Evolutionary conservation across 2,797 vertebrate species (phyloP).

Genomic region (Erpetoichthys calabaricus): DNA sequence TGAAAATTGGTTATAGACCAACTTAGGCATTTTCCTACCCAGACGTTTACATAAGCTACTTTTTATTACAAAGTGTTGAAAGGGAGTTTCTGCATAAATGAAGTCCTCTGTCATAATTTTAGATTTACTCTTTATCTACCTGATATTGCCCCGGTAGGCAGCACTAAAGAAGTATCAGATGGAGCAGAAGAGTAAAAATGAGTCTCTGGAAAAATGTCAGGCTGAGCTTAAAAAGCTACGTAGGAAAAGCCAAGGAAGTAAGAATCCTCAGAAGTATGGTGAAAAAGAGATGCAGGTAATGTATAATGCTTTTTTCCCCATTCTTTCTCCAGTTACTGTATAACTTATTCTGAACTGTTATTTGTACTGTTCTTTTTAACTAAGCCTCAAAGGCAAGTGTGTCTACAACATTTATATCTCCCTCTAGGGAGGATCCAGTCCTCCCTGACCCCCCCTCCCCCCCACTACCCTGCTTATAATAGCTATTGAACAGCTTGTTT

Average conservation of each 20-base stretch:
- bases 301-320: not conserved
- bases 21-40: too few species aligned
- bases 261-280: constrained; percentile 90
- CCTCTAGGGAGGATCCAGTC: not conserved
- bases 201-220: constrained; percentile 89
- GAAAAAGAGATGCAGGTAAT: constrained; percentile 94
- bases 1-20: too few species aligned
- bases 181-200: constrained; percentile 83
- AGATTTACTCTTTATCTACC: too few species aligned
- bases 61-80: too few species aligned
- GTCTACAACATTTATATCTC: rapidly evolving
- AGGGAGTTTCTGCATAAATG: too few species aligned
- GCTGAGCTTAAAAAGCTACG: constrained; percentile 89
- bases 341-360: not conserved
- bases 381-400: not conserved
- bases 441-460: too few species aligned
- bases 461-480: not conserved
- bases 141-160: constrained; percentile 62
- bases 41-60: too few species aligned
- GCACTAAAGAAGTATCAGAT: constrained; percentile 94
- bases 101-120: too few species aligned
- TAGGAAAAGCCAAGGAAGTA: constrained; percentile 95
- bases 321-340: not conserved
- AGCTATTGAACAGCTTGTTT: not conserved
- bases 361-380: not conserved